Conservation (phyloP, 1,140 invertebrate genomes). For the Lepidurus couesii region DNA sequence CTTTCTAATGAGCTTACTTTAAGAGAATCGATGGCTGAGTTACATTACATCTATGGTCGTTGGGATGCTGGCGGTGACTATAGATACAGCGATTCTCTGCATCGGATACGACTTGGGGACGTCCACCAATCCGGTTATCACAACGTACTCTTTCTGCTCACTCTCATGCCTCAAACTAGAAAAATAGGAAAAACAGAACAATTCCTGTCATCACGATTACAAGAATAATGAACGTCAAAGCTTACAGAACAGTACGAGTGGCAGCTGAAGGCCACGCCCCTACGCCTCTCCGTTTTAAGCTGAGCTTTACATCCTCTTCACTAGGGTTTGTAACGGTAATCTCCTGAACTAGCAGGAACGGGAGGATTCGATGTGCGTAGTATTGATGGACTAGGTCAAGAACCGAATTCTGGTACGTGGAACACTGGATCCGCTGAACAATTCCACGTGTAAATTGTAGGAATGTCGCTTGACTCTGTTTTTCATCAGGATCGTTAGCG, state of each 20-base stretch:
- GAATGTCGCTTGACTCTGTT: constrained; percentile 55
- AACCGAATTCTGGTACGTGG: constrained; percentile 57
- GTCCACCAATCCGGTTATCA: constrained; percentile 33
- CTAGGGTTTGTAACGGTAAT: constrained; percentile 68
- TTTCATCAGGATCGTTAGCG: constrained; percentile 43
- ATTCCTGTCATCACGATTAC: constrained; percentile 35
- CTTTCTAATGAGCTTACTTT: background rate
- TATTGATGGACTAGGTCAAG: constrained; percentile 61
- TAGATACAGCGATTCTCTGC: constrained; percentile 31
- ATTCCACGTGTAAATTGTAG: constrained; percentile 54
- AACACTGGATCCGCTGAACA: constrained; percentile 55
- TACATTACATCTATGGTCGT: constrained; percentile 24
- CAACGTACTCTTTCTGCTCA: constrained; percentile 48
- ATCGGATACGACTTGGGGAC: constrained; percentile 31
- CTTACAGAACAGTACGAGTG: constrained; percentile 37
- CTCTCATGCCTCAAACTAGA: constrained; percentile 50
- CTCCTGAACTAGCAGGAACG: constrained; percentile 71
- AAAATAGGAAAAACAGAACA: constrained; percentile 41
- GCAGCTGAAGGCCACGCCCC: constrained; percentile 38
- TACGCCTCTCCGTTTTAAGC: constrained; percentile 40
- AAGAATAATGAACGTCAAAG: constrained; percentile 36
- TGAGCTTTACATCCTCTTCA: constrained; percentile 33
- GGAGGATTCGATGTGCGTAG: constrained; percentile 71
- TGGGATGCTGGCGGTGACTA: constrained; percentile 29
- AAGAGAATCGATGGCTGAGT: background rate